These are phyloP conservation scores for Hermetia illucens DNA, from an alignment of 1,140 invertebrate genomes.

Conservation along the genomic window DNA sequence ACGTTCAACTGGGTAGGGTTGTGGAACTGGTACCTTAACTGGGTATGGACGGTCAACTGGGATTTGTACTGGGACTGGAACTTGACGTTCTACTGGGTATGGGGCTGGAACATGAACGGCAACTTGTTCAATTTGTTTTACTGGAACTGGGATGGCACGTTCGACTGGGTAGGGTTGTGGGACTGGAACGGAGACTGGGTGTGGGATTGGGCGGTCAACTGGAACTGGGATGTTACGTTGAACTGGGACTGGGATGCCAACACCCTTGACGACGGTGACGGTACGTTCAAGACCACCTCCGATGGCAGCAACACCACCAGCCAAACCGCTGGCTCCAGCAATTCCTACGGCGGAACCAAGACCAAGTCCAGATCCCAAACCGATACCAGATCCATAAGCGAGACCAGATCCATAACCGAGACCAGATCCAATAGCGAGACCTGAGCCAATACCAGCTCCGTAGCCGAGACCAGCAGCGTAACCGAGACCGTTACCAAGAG, in stretches of 20 bases:
- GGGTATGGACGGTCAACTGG: constrained; percentile 34
- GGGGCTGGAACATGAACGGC: constrained; percentile 43
- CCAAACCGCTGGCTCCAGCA: no score
- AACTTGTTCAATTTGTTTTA: constrained; percentile 44
- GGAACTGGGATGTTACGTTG: constrained; percentile 36
- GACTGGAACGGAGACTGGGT: constrained; percentile 38
- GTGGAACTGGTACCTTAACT: constrained; percentile 39
- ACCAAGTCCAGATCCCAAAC: not conserved
- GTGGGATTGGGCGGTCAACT: constrained; percentile 41
- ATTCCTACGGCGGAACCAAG: not conserved
- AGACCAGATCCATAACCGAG: no score
- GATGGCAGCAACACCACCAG: constrained; percentile 23
- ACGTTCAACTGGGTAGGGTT: constrained; percentile 38
- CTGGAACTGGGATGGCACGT: constrained; percentile 44
- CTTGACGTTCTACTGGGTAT: constrained; percentile 48
- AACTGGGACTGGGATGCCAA: constrained; percentile 40
- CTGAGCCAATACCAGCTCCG: no score
- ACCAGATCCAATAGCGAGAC: constrained; percentile 14
- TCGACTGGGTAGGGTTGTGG: constrained; percentile 42
- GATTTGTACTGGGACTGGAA: constrained; percentile 49
- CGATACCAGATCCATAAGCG: not conserved
- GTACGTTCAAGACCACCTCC: constrained; percentile 38
- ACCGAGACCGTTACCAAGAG: no score
- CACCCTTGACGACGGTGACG: constrained; percentile 49
- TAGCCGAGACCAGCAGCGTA: no score